Evolutionary conservation across 2,113 vertebrate species (phyloP).

Genomic region (Neotoma lepida): DNA sequence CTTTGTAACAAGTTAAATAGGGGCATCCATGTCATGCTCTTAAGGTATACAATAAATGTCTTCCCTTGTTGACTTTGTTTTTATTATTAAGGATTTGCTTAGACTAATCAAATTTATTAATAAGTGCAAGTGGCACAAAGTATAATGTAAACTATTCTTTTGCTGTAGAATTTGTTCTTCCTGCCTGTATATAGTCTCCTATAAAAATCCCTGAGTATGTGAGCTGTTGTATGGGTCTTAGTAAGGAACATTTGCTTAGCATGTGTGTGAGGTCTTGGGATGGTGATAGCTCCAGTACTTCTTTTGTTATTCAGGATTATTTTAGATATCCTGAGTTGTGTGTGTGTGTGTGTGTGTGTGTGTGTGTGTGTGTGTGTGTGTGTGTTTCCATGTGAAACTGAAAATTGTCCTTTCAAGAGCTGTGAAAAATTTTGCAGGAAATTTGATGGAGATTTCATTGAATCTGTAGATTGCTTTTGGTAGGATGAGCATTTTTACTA

Average conservation of each 20-base stretch:
- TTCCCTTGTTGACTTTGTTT: neutral
- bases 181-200: neutral
- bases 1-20: neutral
- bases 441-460: neutral
- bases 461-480: neutral
- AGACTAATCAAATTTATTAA: neutral
- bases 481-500: too few species aligned
- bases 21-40: neutral
- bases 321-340: neutral
- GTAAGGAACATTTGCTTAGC: neutral
- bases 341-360: too few species aligned
- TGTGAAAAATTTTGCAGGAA: neutral
- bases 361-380: neutral
- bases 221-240: too few species aligned
- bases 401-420: neutral
- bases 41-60: neutral
- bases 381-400: neutral
- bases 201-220: neutral
- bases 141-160: neutral
- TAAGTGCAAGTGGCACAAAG: neutral
- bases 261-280: neutral
- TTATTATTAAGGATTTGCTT: conserved; percentile 14
- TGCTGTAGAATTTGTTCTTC: neutral
- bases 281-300: neutral
- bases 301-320: neutral